Evolutionary conservation across 2,888 invertebrate genomes (phyloP), one percentile per base, ranked within the genome.

Genomic region (Yponomeuta sedellus): DNA sequence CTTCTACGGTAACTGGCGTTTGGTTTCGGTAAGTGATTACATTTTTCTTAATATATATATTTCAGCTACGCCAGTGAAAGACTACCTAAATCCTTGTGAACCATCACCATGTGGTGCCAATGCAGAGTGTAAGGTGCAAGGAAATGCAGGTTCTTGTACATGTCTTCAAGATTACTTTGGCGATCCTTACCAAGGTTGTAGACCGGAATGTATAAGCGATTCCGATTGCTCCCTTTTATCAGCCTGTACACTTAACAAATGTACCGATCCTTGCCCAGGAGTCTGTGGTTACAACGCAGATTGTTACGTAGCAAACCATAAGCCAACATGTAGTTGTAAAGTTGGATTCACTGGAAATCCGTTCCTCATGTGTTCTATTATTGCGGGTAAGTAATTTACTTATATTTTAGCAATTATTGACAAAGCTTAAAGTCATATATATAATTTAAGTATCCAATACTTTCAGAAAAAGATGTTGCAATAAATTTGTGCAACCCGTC

Each of bases 161-260:
- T 95, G 95, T 78, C 80, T 93, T 67, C 92, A 93, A 8, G 94
- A 94, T 70, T 94, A 94, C 81, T 92, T 94, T 73, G 96, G 96
- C 72, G 95, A 96, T 79, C 96, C 96, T 58, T 95, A 95, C 76
- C 93, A 94, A 86, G 93, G 93, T 67, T 95, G 95, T 77, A 92
- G 94, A 77, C 94, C 94, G 34, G 94, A 94, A 81, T 94, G 94
- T 76, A 85, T 93, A 72, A 85, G 93, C 61, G 93, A 94, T 80
- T 91, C 93, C 44, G 94, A 94, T 77, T 95, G 94, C 76, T 86
- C 93, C n/a, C 89, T 94, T 67, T 91, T 89, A 71, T 88, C 83
- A 79, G 93, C 94, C 62, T 95, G 95, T 79, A 91, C 92, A 70
- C 92, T 92, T 75, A 93, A 93, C 78, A 94, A 93, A 85, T 95